Percentiles rank a stretch among this genome's conserved stretches.
These are phyloP conservation scores for Apostichopus japonicus DNA, from an alignment of 35 echinoderm and acorn worm genomes.

Conservation along the genomic window DNA sequence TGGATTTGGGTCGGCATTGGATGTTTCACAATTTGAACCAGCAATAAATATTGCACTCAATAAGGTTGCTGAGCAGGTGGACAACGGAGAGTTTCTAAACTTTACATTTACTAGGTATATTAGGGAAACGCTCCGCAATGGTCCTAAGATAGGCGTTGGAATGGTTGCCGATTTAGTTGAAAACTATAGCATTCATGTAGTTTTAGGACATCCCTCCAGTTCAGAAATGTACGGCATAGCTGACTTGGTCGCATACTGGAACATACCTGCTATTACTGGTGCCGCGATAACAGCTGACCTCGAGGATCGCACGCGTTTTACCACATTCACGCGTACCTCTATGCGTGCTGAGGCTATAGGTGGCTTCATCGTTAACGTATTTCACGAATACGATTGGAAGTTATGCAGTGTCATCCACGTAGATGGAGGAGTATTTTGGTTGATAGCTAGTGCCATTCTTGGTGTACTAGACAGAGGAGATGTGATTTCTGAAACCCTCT, in stretches of 20 bases:
- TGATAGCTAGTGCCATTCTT: neutral
- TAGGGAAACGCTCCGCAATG: neutral
- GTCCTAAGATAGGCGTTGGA: neutral
- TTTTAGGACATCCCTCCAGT: slow-evolving; percentile 11
- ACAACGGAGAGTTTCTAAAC: neutral
- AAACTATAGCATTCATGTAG: neutral
- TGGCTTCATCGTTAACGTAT: neutral
- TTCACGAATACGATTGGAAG: neutral
- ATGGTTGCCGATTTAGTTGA: neutral
- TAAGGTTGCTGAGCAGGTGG: neutral
- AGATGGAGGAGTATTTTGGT: neutral
- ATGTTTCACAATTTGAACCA: neutral
- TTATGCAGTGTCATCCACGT: neutral
- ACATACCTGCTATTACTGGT: slow-evolving; percentile 6
- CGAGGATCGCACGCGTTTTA: slow-evolving; percentile 11
- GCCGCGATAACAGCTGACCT: neutral
- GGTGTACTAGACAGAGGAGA: neutral
- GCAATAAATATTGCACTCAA: slow-evolving; percentile 1
- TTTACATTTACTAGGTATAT: neutral
- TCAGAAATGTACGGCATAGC: neutral
- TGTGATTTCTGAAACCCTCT: neutral
- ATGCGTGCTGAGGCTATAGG: slow-evolving; percentile 25
- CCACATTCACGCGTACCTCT: slow-evolving; percentile 7
- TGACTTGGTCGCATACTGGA: slow-evolving; percentile 20
- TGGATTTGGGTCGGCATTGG: neutral